These are phyloP conservation scores for Apus apus DNA, from an alignment of 2,113 vertebrate genomes.

Conservation along the genomic window DNA sequence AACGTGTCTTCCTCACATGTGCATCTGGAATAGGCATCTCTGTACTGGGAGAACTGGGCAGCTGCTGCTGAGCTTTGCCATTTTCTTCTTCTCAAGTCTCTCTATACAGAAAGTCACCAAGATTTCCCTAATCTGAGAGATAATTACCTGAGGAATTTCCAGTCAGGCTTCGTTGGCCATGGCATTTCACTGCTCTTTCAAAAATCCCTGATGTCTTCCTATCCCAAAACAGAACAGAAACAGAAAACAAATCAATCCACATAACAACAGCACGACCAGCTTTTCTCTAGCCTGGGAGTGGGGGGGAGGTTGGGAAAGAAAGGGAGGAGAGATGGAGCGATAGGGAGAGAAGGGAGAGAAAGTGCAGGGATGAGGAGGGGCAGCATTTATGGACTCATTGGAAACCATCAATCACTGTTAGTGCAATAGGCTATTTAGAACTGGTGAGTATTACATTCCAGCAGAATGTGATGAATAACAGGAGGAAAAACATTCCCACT, in stretches of 20 bases:
- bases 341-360: constrained; percentile 53
- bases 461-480: constrained; percentile 68
- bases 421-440: constrained; percentile 54
- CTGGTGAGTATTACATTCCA: constrained; percentile 67
- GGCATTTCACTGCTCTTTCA: constrained; percentile 64
- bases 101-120: not conserved
- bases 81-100: not conserved
- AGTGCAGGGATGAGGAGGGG: constrained; percentile 59
- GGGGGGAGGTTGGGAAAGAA: not conserved
- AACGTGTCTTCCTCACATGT: fast-evolving
- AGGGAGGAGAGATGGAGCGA: constrained; percentile 47
- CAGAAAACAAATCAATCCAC: constrained; percentile 67
- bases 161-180: constrained; percentile 59
- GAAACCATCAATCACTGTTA: constrained; percentile 71
- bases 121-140: constrained; percentile 48
- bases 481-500: constrained; percentile 65
- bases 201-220: constrained; percentile 44
- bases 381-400: constrained; percentile 49
- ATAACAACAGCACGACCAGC: constrained; percentile 24
- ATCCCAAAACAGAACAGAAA: constrained; percentile 50
- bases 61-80: not conserved
- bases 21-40: not conserved
- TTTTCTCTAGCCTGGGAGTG: not conserved
- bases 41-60: not conserved
- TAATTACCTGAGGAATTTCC: constrained; percentile 54